Evolutionary conservation across 2,888 invertebrate species (phyloP).

Genomic region (Trichacis sp.): DNA sequence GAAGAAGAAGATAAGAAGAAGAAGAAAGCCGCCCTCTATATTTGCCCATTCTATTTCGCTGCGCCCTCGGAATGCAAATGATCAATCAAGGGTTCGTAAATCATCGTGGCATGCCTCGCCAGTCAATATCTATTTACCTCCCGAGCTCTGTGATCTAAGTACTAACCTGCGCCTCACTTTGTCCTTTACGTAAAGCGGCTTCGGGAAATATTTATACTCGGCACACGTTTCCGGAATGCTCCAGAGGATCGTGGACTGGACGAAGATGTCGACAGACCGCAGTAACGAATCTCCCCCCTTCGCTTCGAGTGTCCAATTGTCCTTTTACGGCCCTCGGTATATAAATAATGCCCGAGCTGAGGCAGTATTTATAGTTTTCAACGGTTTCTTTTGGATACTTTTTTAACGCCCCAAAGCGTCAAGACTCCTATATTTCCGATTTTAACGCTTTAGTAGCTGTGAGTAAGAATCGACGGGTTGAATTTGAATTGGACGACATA

Average conservation of each 20-base stretch:
- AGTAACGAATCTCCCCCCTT: slow-evolving; percentile 26
- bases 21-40: slow-evolving; percentile 12
- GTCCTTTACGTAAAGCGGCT: slow-evolving; percentile 19
- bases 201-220: slow-evolving; percentile 59
- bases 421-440: too few species aligned
- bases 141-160: neutral
- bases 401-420: neutral
- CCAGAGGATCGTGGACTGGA: slow-evolving; percentile 46
- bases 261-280: slow-evolving; percentile 33
- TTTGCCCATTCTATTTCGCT: neutral
- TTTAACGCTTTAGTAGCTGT: too few species aligned
- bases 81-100: slow-evolving; percentile 65
- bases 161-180: neutral
- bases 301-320: slow-evolving; percentile 23
- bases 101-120: slow-evolving; percentile 52
- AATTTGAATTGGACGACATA: too few species aligned
- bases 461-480: too few species aligned
- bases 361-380: neutral
- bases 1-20: too few species aligned
- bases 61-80: slow-evolving; percentile 59
- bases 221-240: slow-evolving; percentile 55
- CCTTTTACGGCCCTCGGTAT: slow-evolving; percentile 1
- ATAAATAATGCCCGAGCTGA: neutral
- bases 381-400: neutral
- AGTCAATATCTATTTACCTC: slow-evolving; percentile 10